A percentile compares a stretch with the other conserved stretches of the same genome.
Evolutionary conservation across 2,888 invertebrate species (phyloP).

Genomic region (Colletes collaris): DNA sequence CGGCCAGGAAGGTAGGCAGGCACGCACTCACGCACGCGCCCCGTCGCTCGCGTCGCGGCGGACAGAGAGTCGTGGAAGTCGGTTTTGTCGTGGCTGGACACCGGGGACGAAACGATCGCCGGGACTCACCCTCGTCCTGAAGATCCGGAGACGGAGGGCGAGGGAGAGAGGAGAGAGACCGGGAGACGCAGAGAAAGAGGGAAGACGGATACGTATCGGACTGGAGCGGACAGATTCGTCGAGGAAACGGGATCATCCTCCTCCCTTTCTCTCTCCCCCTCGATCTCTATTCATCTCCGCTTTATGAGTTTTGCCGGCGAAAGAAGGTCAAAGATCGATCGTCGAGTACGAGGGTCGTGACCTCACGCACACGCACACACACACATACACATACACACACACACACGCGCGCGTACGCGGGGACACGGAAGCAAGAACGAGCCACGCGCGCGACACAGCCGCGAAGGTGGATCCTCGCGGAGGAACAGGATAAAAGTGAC

Average conservation of each 20-base stretch:
- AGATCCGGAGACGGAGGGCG: slow-evolving; percentile 38
- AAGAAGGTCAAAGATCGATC: slow-evolving; percentile 77
- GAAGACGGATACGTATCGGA: slow-evolving; percentile 2
- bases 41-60: slow-evolving; percentile 8
- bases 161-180: slow-evolving; percentile 56
- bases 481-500: slow-evolving; percentile 3
- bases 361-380: slow-evolving; percentile 66
- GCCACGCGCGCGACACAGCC: slow-evolving; percentile 61
- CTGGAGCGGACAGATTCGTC: slow-evolving; percentile 20
- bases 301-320: slow-evolving; percentile 71
- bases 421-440: slow-evolving; percentile 12
- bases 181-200: slow-evolving; percentile 25
- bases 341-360: slow-evolving; percentile 73
- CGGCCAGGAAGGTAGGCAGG: slow-evolving; percentile 21
- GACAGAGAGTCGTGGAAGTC: slow-evolving; percentile 9
- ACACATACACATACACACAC: slow-evolving; percentile 30
- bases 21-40: slow-evolving; percentile 40
- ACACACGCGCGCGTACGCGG: background rate
- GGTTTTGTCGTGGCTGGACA: slow-evolving; percentile 20
- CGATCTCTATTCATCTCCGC: slow-evolving; percentile 57
- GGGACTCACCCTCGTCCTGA: slow-evolving; percentile 31
- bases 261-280: slow-evolving; percentile 64
- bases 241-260: slow-evolving; percentile 30
- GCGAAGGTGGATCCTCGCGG: slow-evolving; percentile 32
- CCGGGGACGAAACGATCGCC: slow-evolving; percentile 38